phyloP scores from a whole-genome alignment of 2,888 invertebrate species.

The Xestoiulus laeticollis region DNA sequence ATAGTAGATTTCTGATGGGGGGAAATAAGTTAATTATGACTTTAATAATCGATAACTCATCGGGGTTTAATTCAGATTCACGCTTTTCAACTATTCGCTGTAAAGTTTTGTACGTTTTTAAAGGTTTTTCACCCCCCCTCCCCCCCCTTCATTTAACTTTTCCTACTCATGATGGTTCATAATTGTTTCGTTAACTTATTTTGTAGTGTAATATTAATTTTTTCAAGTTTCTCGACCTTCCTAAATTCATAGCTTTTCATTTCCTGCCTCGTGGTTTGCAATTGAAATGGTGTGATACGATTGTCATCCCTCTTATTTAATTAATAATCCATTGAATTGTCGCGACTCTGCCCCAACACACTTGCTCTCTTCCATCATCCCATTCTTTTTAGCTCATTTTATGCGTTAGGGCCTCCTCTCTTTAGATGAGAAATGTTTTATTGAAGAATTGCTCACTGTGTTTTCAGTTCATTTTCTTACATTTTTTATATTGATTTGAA shows the following conservation, averaged over 20 bases:
- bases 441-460: conserved; percentile 28
- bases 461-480: not conserved
- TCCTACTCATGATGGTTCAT: not conserved
- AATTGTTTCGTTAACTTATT: not conserved
- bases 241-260: not conserved
- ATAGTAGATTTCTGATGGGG: not conserved
- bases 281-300: not conserved
- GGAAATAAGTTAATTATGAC: not conserved
- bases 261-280: not conserved
- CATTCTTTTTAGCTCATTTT: not conserved
- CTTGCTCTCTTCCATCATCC: not conserved
- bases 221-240: not conserved
- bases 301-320: not conserved
- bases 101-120: conserved; percentile 8
- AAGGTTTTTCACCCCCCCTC: not conserved
- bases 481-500: conserved; percentile 23
- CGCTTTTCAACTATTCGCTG: not conserved
- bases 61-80: not conserved
- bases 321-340: conserved; percentile 20
- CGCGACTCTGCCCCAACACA: not conserved
- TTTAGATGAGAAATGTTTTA: not conserved
- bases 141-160: not conserved
- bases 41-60: not conserved
- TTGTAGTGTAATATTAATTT: conserved; percentile 1
- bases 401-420: not conserved